Evolutionary conservation across 1,140 invertebrate species (phyloP).

Genomic region (Brachionus angularis): DNA sequence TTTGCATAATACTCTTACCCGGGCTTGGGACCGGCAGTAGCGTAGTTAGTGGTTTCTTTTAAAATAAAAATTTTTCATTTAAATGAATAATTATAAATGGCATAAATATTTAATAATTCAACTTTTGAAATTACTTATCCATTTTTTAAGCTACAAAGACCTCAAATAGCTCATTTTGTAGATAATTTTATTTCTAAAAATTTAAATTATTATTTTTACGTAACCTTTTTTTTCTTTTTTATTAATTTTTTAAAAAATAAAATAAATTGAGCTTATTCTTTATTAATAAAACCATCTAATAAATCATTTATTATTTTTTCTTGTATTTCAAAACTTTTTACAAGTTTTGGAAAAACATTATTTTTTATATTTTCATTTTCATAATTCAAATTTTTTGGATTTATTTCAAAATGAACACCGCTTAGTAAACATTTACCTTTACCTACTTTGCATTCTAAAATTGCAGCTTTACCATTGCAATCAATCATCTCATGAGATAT

Average conservation of each 20-base stretch:
- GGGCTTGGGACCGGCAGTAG: too few species aligned
- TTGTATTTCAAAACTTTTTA: background rate
- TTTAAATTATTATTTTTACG: too few species aligned
- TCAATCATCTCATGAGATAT: background rate
- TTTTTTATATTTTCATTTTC: constrained; percentile 6
- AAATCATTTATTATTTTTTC: background rate
- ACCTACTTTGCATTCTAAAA: constrained; percentile 48
- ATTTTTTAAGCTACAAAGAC: too few species aligned
- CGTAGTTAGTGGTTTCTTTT: too few species aligned
- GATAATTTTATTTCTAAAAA: too few species aligned
- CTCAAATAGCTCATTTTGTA: too few species aligned
- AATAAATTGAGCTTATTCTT: background rate
- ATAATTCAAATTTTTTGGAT: background rate
- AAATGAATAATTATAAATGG: too few species aligned
- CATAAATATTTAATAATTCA: too few species aligned
- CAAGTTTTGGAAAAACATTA: constrained; percentile 9
- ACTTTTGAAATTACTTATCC: too few species aligned
- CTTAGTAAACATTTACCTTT: constrained; percentile 48
- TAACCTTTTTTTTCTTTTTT: too few species aligned
- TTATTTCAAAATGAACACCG: constrained; percentile 49
- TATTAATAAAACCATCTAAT: background rate
- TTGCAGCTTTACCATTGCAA: constrained; percentile 44
- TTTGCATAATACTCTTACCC: too few species aligned
- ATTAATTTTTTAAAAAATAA: background rate
- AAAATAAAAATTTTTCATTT: too few species aligned